Evolutionary conservation across 2,113 vertebrate species (phyloP).

Genomic region (Cariama cristata): DNA sequence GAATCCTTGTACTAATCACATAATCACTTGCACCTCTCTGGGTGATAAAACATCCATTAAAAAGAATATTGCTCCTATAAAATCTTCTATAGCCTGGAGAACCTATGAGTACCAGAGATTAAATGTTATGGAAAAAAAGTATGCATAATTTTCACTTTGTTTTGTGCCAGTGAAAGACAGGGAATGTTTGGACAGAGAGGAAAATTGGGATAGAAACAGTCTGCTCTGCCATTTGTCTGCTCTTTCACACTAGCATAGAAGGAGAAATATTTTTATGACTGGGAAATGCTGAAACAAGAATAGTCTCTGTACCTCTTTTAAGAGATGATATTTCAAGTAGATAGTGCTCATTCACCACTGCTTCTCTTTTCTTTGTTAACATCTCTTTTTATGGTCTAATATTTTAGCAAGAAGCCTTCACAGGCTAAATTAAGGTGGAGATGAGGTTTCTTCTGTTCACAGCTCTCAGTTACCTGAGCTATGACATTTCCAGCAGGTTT

Average conservation of each 20-base stretch:
- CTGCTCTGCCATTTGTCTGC: constrained; percentile 53
- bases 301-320: background rate
- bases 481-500: background rate
- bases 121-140: constrained; percentile 31
- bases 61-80: background rate
- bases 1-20: background rate
- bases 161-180: constrained; percentile 25
- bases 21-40: background rate
- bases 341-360: background rate
- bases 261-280: constrained; percentile 29
- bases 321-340: background rate
- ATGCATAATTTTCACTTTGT: constrained; percentile 32
- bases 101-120: background rate
- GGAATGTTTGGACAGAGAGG: constrained; percentile 38
- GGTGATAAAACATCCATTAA: background rate
- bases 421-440: background rate
- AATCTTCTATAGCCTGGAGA: background rate
- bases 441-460: background rate
- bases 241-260: constrained; percentile 8
- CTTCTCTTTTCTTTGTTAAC: background rate
- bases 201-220: constrained; percentile 26
- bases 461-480: background rate
- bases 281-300: background rate
- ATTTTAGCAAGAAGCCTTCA: background rate
- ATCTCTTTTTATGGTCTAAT: background rate